Percentiles rank a stretch among this genome's conserved stretches.
Conservation (phyloP, 2,797 vertebrate species). For the Buceros bicornis region DNA sequence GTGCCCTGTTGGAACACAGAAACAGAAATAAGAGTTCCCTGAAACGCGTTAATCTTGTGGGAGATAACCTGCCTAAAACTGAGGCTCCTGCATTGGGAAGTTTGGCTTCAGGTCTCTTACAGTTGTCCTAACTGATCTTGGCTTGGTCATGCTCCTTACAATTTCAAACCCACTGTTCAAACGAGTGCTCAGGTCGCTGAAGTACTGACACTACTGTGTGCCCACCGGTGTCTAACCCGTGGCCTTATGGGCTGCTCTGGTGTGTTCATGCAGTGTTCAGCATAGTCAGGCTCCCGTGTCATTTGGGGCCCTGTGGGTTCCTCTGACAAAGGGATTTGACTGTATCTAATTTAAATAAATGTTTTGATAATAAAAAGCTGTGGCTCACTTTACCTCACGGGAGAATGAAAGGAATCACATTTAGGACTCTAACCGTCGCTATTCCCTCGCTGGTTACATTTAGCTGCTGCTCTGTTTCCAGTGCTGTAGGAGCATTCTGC, state of each 20-base stretch:
- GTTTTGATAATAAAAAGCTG: neutral
- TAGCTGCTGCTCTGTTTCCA: neutral
- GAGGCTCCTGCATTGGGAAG: neutral
- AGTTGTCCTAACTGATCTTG: neutral
- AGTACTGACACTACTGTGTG: neutral
- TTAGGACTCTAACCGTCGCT: neutral
- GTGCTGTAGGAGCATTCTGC: neutral
- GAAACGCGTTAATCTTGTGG: neutral
- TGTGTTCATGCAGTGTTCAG: neutral
- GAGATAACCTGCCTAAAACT: neutral
- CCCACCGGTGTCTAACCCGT: rapidly evolving
- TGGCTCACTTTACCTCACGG: neutral
- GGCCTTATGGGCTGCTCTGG: rapidly evolving
- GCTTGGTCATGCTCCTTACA: neutral
- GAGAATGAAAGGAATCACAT: neutral
- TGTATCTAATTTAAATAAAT: neutral
- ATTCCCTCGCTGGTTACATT: rapidly evolving
- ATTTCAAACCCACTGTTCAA: neutral
- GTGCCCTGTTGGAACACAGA: neutral
- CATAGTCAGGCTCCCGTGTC: neutral
- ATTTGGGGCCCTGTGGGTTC: neutral
- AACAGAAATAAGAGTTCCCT: neutral
- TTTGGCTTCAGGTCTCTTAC: neutral
- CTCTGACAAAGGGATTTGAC: neutral
- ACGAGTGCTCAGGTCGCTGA: neutral